phyloP scores from a whole-genome alignment of 64 coral and sea anemone species.

The Porites lutea region DNA sequence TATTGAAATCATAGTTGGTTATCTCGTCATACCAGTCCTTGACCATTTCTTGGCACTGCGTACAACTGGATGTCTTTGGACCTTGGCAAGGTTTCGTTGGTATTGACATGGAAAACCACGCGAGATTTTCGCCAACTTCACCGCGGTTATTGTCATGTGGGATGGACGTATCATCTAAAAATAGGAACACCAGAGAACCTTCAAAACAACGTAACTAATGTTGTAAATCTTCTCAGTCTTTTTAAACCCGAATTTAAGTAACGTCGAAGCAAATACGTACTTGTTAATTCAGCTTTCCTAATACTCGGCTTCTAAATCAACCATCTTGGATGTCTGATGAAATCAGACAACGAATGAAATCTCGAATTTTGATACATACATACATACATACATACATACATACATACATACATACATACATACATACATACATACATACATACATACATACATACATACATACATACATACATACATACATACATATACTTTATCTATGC shows the following conservation, averaged over 20 bases:
- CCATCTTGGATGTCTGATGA: too few relatives aligned
- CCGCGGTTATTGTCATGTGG: neutral
- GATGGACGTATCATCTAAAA: too few relatives aligned
- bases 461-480: slow-evolving; percentile 10
- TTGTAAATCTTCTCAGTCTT: too few relatives aligned
- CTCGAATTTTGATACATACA: neutral
- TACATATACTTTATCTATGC: slow-evolving; percentile 46
- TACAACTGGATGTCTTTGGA: slow-evolving; percentile 29
- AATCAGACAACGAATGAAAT: too few relatives aligned
- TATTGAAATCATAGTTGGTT: slow-evolving; percentile 54
- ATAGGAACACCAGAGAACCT: too few relatives aligned
- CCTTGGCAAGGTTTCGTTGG: slow-evolving; percentile 57
- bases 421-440: slow-evolving; percentile 27
- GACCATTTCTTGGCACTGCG: slow-evolving; percentile 78
- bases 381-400: slow-evolving; percentile 10
- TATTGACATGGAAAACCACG: neutral
- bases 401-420: slow-evolving; percentile 13
- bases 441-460: neutral
- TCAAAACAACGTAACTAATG: too few relatives aligned
- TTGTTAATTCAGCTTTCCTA: too few relatives aligned
- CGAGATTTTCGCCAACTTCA: slow-evolving; percentile 66
- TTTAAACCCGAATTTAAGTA: too few relatives aligned
- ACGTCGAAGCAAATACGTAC: too few relatives aligned
- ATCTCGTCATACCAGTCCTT: slow-evolving; percentile 77
- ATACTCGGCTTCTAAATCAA: too few relatives aligned